Conservation (phyloP, 2,797 vertebrate genomes). For the Ptychobarbus kaznakovi region DNA sequence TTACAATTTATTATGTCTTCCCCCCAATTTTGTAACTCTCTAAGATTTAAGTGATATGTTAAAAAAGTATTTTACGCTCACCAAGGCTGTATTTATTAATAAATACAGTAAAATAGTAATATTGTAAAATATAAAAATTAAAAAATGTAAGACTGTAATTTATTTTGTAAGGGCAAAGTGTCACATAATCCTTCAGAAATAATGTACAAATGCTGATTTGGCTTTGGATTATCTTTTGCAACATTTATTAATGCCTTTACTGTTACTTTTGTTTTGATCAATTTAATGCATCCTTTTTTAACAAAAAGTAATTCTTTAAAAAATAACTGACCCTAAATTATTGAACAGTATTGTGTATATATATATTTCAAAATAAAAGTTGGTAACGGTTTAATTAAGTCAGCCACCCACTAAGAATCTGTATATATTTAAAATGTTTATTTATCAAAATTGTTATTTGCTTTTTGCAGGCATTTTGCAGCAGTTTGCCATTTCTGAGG, state of each 20-base stretch:
- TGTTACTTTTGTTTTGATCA: neutral
- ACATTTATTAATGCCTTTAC: no score
- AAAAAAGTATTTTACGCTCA: neutral
- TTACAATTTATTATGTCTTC: neutral
- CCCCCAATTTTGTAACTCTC: neutral
- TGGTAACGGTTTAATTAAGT: neutral
- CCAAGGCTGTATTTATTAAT: neutral
- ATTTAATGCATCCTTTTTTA: neutral
- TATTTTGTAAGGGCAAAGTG: neutral
- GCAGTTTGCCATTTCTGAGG: conserved; percentile 97
- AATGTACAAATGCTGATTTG: neutral
- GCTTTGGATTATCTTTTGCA: no score
- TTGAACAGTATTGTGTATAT: neutral
- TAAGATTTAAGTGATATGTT: neutral
- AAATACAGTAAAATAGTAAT: neutral
- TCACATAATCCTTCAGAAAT: neutral
- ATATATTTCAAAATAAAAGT: neutral
- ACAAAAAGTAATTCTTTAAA: neutral
- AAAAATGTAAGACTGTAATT: neutral
- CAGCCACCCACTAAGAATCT: neutral
- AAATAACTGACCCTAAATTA: neutral
- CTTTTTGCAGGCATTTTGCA: conserved; percentile 87
- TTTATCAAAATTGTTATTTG: neutral
- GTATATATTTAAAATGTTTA: neutral
- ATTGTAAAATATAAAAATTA: neutral